These are phyloP conservation scores for Melitaea cinxia DNA, from an alignment of 1,140 invertebrate genomes.

Conservation along the genomic window DNA sequence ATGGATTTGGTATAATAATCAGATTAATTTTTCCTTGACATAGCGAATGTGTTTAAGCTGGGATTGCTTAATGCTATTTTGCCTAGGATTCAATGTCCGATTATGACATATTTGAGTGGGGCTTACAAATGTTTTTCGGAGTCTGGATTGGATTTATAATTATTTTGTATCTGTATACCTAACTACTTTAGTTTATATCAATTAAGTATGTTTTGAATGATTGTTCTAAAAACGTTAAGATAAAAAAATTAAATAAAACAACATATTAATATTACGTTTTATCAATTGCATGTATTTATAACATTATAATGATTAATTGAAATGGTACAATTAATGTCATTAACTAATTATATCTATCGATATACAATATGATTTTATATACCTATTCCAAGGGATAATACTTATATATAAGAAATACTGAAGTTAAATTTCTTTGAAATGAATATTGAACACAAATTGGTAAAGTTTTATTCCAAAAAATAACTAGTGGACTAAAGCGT, in stretches of 20 bases:
- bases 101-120: no score
- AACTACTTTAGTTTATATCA: no score
- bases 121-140: no score
- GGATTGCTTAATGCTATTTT: no score
- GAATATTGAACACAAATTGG: background rate
- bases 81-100: no score
- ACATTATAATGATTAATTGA: constrained; percentile 67
- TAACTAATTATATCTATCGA: constrained; percentile 9
- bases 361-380: constrained; percentile 7
- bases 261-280: constrained; percentile 67
- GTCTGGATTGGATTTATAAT: no score
- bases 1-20: no score
- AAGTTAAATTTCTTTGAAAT: background rate
- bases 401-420: background rate
- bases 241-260: constrained; percentile 49
- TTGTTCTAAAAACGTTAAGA: background rate
- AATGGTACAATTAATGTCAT: constrained; percentile 28
- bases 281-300: constrained; percentile 74
- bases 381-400: background rate
- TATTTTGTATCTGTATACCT: no score
- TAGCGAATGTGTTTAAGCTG: no score
- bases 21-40: no score
- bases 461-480: background rate
- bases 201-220: no score
- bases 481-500: constrained; percentile 1